Percentiles rank a stretch among this genome's conserved stretches.
Evolutionary conservation across 2,888 invertebrate species (phyloP).

Genomic region (Rambutsinella grinnellia): DNA sequence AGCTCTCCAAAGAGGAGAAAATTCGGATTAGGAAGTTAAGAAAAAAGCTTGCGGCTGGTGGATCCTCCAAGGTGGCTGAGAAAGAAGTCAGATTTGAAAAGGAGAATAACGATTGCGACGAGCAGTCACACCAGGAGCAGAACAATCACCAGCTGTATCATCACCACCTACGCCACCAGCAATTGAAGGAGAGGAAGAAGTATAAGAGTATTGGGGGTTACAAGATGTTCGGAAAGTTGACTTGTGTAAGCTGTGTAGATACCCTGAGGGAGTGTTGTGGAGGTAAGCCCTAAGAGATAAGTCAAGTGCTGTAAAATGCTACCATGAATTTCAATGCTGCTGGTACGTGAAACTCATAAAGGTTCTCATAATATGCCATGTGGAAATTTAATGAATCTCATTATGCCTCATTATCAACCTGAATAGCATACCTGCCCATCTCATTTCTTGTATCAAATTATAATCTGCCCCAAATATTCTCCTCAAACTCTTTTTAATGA

Average conservation of each 20-base stretch:
- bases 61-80: not conserved
- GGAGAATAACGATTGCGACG: not conserved
- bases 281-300: constrained; percentile 37
- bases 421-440: too few species aligned
- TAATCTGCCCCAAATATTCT: too few species aligned
- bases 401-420: too few species aligned
- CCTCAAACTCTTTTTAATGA: too few species aligned
- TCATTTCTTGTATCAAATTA: too few species aligned
- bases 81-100: not conserved
- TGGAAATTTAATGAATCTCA: too few species aligned
- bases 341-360: too few species aligned
- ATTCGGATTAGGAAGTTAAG: constrained; percentile 43
- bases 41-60: constrained; percentile 30
- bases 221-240: constrained; percentile 57
- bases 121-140: not conserved
- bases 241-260: constrained; percentile 57
- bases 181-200: constrained; percentile 13
- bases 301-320: not conserved
- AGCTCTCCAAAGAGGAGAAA: constrained; percentile 41
- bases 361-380: too few species aligned
- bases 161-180: not conserved
- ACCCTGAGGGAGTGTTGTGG: constrained; percentile 54
- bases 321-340: too few species aligned
- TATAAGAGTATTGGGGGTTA: constrained; percentile 31
- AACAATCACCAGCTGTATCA: not conserved